These are phyloP conservation scores for Eurystomus glaucurus DNA, from an alignment of 2,797 vertebrate genomes.

Conservation along the genomic window DNA sequence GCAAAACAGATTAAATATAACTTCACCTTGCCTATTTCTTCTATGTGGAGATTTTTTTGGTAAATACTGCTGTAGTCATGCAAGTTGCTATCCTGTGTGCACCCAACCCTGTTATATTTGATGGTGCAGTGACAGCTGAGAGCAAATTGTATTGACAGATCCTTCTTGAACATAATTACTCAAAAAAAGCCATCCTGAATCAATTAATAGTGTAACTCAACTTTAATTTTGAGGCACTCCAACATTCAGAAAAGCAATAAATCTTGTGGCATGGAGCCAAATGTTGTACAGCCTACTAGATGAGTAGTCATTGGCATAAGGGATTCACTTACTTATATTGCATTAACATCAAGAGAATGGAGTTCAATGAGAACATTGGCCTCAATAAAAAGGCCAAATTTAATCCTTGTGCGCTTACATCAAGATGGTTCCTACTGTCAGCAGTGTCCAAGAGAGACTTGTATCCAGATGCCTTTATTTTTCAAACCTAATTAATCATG, in stretches of 20 bases:
- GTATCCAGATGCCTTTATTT: not conserved
- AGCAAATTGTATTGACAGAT: slow-evolving; percentile 64
- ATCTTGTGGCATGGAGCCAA: not conserved
- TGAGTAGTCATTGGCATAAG: not conserved
- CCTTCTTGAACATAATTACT: slow-evolving; percentile 50
- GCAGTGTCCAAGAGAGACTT: not conserved
- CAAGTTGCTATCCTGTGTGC: slow-evolving; percentile 2
- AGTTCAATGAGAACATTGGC: not conserved
- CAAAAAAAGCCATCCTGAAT: slow-evolving; percentile 48
- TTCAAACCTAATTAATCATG: not conserved
- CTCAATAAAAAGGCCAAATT: not conserved
- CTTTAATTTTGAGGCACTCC: slow-evolving; percentile 59
- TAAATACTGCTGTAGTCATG: not conserved
- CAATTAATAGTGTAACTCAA: slow-evolving; percentile 64
- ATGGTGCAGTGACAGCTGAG: slow-evolving; percentile 20
- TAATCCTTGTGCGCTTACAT: not conserved
- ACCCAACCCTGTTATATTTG: slow-evolving; percentile 29
- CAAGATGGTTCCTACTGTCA: not conserved
- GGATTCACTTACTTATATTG: not conserved
- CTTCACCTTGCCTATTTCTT: not conserved
- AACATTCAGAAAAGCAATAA: slow-evolving; percentile 31
- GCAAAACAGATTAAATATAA: not conserved
- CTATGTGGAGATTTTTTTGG: not conserved
- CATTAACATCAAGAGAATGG: not conserved
- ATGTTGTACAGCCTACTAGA: not conserved